phyloP scores from a whole-genome alignment of 1,140 invertebrate genomes.

The Caenorhabditis inopinata region DNA sequence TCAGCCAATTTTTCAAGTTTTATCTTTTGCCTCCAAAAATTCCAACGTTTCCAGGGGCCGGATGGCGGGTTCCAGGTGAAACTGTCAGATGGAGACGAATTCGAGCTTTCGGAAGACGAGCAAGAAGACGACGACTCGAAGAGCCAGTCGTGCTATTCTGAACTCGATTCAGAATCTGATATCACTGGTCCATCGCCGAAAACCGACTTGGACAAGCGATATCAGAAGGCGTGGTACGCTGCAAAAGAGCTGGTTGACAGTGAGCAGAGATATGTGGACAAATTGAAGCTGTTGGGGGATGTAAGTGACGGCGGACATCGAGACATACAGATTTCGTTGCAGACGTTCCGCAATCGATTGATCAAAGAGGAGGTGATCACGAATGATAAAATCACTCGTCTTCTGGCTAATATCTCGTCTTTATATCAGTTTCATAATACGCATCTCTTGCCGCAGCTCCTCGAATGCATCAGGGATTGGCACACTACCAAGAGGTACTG shows the following conservation, averaged over 20 bases:
- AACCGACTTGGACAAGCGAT: neutral
- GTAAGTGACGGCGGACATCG: too few species aligned
- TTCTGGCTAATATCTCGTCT: constrained; percentile 72
- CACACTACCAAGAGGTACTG: constrained; percentile 51
- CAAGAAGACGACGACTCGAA: constrained; percentile 47
- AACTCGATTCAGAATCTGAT: constrained; percentile 15
- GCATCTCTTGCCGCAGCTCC: constrained; percentile 71
- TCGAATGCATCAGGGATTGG: constrained; percentile 70
- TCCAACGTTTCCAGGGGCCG: constrained; percentile 29
- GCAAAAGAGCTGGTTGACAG: constrained; percentile 52
- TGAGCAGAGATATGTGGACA: constrained; percentile 52
- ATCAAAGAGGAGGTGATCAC: constrained; percentile 42
- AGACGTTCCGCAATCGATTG: constrained; percentile 44
- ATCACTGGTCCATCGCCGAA: neutral
- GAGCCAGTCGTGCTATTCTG: neutral
- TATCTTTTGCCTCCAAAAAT: too few species aligned
- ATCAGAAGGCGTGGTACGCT: constrained; percentile 49
- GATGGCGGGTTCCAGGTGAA: constrained; percentile 53
- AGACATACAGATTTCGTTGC: constrained; percentile 16
- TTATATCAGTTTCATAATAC: constrained; percentile 72
- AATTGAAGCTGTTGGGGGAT: constrained; percentile 48
- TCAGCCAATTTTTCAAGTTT: too few species aligned
- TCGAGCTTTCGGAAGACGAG: constrained; percentile 49
- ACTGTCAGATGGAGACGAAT: constrained; percentile 39
- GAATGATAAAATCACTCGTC: constrained; percentile 67